These are phyloP conservation scores for Gallinago solitaria DNA, from an alignment of 2,797 vertebrate genomes.

Conservation along the genomic window DNA sequence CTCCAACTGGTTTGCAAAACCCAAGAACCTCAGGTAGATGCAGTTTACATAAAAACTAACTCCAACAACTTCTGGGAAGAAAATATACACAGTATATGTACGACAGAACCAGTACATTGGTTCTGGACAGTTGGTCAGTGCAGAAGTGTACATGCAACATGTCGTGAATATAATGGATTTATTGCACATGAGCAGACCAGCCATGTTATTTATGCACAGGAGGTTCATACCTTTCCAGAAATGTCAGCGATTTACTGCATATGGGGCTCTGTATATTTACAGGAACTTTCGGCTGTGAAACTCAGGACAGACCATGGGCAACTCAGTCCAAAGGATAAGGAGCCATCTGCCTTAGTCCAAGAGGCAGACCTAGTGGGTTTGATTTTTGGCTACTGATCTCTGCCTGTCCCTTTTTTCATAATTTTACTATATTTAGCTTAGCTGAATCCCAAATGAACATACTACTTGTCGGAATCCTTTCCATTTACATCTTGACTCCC, in stretches of 20 bases:
- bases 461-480: not conserved
- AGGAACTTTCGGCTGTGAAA: not conserved
- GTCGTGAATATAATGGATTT: not conserved
- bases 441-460: not conserved
- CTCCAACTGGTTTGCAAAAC: not conserved
- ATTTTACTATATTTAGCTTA: not conserved
- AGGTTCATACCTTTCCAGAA: not conserved
- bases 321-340: not conserved
- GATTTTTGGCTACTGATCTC: not conserved
- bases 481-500: not conserved
- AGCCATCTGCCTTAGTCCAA: not conserved
- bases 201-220: not conserved
- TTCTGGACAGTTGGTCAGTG: not conserved
- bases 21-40: not conserved
- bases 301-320: not conserved
- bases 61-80: not conserved
- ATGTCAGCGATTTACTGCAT: not conserved
- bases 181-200: not conserved
- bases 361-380: not conserved
- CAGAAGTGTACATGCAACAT: not conserved
- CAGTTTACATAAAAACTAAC: not conserved
- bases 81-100: not conserved
- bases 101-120: not conserved
- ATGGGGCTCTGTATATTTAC: not conserved
- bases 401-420: not conserved